Conservation (phyloP, 2,888 invertebrate species). For the Erebia ligea region DNA sequence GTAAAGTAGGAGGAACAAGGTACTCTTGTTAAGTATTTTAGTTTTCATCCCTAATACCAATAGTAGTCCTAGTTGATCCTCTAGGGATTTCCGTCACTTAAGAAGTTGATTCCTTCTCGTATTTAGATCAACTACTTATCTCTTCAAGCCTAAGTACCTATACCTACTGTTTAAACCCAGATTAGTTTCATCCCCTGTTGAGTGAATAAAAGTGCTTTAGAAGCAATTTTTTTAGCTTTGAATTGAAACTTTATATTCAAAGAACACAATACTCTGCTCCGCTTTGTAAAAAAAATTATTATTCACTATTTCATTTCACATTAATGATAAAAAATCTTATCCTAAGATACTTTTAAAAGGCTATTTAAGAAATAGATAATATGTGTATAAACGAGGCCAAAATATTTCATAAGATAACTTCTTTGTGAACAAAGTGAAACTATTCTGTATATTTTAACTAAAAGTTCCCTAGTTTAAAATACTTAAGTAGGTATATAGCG, state of each 20-base stretch:
- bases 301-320: background rate
- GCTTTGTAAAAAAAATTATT: constrained; percentile 2
- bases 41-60: background rate
- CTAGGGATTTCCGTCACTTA: background rate
- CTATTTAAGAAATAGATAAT: too few species aligned
- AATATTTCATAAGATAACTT: too few species aligned
- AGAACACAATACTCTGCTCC: constrained; percentile 2
- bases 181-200: background rate
- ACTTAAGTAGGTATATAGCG: too few species aligned
- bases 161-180: too few species aligned
- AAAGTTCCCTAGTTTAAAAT: too few species aligned
- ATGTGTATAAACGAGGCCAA: too few species aligned
- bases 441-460: too few species aligned
- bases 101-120: background rate
- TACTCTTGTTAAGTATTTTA: background rate
- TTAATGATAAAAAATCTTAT: background rate
- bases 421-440: too few species aligned
- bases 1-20: too few species aligned
- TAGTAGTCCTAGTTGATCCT: background rate
- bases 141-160: background rate
- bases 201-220: background rate
- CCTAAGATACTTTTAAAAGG: too few species aligned
- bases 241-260: constrained; percentile 4
- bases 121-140: background rate
- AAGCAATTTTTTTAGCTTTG: background rate